phyloP scores from a whole-genome alignment of 2,797 vertebrate species.

The Cirrhinus mrigala region DNA sequence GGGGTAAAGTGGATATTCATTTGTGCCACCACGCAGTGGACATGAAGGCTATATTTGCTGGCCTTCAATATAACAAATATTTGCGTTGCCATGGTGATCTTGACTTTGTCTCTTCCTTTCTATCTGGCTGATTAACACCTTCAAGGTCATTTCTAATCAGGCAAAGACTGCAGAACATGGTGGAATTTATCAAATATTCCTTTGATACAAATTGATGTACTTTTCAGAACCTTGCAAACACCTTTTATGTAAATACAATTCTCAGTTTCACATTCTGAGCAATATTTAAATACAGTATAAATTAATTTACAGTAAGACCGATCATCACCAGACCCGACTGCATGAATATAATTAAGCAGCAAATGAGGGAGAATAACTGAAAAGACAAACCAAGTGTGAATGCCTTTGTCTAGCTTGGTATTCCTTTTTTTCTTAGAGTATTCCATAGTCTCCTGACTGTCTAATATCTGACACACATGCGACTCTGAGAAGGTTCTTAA shows the following conservation, averaged over 20 bases:
- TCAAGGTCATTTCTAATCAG: constrained; percentile 47
- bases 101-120: constrained; percentile 39
- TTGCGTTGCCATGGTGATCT: constrained; percentile 51
- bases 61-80: constrained; percentile 47
- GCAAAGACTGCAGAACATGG: background rate
- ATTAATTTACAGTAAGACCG: background rate
- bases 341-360: background rate
- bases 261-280: background rate
- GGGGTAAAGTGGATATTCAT: constrained; percentile 42
- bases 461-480: constrained; percentile 22
- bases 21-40: constrained; percentile 26
- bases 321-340: background rate
- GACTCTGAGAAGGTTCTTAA: constrained; percentile 36
- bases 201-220: constrained; percentile 6
- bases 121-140: constrained; percentile 50
- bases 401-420: background rate
- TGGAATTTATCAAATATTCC: constrained; percentile 38
- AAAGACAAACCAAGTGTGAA: background rate
- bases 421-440: background rate
- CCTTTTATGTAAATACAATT: background rate
- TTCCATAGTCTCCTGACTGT: constrained; percentile 1
- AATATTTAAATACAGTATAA: background rate
- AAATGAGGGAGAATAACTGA: background rate
- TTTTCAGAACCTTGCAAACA: constrained; percentile 10
- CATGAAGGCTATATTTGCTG: constrained; percentile 49